Evolutionary conservation across 2,113 vertebrate species (phyloP), one percentile per base, ranked within the genome.

Genomic region (Pyrgilauda ruficollis): DNA sequence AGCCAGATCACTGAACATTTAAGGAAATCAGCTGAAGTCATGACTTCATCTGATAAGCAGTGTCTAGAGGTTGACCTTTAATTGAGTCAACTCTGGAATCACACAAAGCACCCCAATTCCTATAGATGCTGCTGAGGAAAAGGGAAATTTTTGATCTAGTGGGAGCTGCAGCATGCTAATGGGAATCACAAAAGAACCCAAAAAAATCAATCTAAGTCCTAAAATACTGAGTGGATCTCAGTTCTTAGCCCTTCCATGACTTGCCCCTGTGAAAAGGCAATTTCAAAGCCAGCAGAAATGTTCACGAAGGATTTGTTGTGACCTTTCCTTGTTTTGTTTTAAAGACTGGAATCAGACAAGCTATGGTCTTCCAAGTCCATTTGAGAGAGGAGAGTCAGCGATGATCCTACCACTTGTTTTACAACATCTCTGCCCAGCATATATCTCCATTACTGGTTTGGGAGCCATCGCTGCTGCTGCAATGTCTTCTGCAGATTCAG

Each of bases 261-360:
- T 23, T 13, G 15, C 13, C 3, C 13, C 31, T 37, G 47, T 59
- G 33, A 55, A 85, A 94, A 85, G 13, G 12, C 23, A 64, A 49
- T 10, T 82, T 75, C 66, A 93, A 64, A 61, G 41, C 44, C 46
- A 82, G 28, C 19, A 62, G 39, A 88, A 74, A 35, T 13, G 6
- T 39, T 50, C 53, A 4, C 1, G 0, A 83, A 90, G 12, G 41
- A 37, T 73, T 80, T 84, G 41, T 44, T 68, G 39, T 72, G 16
- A 52, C 7, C 27, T 85, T 70, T 84, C 22, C 64, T 85, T 75
- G 33, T 67, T 93, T 52, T 93, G 14, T 82, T 92, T 93, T 76
- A 62, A 91, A 98, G 98, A 98, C 90, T 98, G 98, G 98, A 98
- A 98, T 95, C 97, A 98, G 96, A 98, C 98, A 78, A 96, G 63